Conservation (phyloP, 2,113 vertebrate genomes). For the Vulpes vulpes region DNA sequence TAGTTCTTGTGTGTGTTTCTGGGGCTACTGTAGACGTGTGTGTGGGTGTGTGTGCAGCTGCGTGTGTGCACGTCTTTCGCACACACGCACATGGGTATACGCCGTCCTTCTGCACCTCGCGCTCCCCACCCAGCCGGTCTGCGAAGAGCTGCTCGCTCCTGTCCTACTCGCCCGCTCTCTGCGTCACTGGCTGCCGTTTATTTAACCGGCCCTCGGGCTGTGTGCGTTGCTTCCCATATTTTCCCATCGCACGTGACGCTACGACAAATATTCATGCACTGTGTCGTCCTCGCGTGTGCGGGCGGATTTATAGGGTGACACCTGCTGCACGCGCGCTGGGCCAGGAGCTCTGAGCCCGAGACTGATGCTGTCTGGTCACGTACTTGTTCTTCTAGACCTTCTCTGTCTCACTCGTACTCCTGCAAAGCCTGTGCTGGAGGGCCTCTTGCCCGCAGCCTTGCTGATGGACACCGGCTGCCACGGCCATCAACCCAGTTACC, state of each 20-base stretch:
- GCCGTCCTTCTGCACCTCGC: accelerated
- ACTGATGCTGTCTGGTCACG: accelerated
- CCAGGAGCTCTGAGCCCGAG: neutral
- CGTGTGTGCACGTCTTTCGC: accelerated
- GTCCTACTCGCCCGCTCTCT: neutral
- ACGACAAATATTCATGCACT: accelerated
- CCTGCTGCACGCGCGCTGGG: neutral
- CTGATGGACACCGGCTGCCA: accelerated
- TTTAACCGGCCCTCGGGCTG: neutral
- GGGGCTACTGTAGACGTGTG: accelerated
- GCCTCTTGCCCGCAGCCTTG: neutral
- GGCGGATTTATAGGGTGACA: neutral
- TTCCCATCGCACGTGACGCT: no score
- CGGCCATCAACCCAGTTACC: accelerated
- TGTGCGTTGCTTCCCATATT: neutral
- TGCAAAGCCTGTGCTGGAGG: accelerated
- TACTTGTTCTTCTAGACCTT: neutral
- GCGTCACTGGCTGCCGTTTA: neutral
- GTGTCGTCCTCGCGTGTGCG: accelerated
- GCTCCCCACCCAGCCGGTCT: neutral
- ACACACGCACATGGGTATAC: accelerated
- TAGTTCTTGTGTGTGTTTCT: neutral
- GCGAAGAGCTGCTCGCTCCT: accelerated
- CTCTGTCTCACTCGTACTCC: accelerated
- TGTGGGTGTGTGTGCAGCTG: accelerated